A percentile compares a stretch with the other conserved stretches of the same genome.
These are phyloP conservation scores for Hipparchia semele DNA, from an alignment of 2,888 invertebrate genomes.

Conservation along the genomic window DNA sequence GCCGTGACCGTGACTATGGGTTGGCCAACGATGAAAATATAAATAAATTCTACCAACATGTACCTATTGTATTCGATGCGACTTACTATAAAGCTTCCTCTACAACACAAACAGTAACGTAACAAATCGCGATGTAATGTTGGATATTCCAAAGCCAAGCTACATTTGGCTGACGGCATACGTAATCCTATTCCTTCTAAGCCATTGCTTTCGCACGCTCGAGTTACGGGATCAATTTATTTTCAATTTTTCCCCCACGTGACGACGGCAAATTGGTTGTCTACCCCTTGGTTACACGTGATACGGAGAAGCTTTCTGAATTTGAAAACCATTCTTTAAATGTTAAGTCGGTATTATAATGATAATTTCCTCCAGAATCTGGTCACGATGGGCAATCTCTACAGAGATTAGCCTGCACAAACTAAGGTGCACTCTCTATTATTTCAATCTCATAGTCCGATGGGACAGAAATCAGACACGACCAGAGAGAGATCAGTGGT, in stretches of 20 bases:
- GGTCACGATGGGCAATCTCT: no score
- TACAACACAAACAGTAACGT: not conserved
- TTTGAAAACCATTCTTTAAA: constrained; percentile 51
- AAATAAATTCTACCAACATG: no score
- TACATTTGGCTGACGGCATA: constrained; percentile 46
- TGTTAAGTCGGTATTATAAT: no score
- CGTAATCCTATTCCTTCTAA: constrained; percentile 67
- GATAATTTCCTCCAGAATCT: no score
- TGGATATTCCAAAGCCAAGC: constrained; percentile 31
- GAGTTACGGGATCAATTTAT: constrained; percentile 72
- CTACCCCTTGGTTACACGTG: constrained; percentile 60
- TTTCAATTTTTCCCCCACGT: constrained; percentile 71
- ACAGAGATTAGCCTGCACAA: no score
- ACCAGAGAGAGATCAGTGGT: no score
- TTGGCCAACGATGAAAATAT: no score
- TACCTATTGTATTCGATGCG: no score
- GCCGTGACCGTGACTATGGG: no score
- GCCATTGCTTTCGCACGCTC: constrained; percentile 67
- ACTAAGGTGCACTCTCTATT: no score
- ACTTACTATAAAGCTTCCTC: not conserved
- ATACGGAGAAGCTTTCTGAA: constrained; percentile 56
- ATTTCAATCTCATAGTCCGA: no score
- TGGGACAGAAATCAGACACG: no score
- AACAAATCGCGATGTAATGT: constrained; percentile 12
- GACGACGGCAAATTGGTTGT: constrained; percentile 68